A percentile compares a stretch with the other conserved stretches of the same genome.
Evolutionary conservation across 2,888 invertebrate species (phyloP).

Genomic region (Bruchidius siliquastri): DNA sequence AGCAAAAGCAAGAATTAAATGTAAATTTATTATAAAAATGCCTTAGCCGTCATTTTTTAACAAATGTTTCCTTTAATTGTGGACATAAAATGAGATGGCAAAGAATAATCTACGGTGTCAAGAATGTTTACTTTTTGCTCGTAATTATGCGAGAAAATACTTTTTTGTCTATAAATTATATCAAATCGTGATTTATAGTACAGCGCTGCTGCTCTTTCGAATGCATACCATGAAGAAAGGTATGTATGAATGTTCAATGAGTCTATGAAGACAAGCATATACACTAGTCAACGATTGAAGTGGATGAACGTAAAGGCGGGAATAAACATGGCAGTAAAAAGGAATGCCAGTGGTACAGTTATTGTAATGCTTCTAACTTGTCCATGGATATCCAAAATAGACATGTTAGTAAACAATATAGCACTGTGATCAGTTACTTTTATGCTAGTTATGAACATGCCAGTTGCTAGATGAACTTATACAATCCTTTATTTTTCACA

Average conservation of each 20-base stretch:
- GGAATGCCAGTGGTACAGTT: too few relatives aligned
- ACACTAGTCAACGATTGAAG: neutral
- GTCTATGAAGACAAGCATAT: neutral
- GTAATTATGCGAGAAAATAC: neutral
- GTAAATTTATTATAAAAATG: neutral
- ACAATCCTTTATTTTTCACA: too few relatives aligned
- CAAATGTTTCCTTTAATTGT: neutral
- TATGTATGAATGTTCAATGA: neutral
- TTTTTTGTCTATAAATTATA: neutral
- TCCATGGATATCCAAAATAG: too few relatives aligned
- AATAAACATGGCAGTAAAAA: too few relatives aligned
- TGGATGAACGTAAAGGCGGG: too few relatives aligned
- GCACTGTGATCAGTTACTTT: too few relatives aligned
- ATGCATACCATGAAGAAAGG: neutral
- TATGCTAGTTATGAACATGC: too few relatives aligned
- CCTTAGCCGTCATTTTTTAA: neutral
- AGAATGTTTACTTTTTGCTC: neutral
- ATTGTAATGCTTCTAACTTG: too few relatives aligned
- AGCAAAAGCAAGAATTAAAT: neutral
- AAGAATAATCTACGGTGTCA: neutral
- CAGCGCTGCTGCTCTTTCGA: neutral
- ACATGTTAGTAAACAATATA: too few relatives aligned
- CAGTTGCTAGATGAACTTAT: too few relatives aligned
- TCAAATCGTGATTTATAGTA: neutral
- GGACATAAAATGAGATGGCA: neutral